Percentiles rank a stretch among this genome's conserved stretches.
phyloP scores from a whole-genome alignment of 2,113 vertebrate species.

The Channa maculata region DNA sequence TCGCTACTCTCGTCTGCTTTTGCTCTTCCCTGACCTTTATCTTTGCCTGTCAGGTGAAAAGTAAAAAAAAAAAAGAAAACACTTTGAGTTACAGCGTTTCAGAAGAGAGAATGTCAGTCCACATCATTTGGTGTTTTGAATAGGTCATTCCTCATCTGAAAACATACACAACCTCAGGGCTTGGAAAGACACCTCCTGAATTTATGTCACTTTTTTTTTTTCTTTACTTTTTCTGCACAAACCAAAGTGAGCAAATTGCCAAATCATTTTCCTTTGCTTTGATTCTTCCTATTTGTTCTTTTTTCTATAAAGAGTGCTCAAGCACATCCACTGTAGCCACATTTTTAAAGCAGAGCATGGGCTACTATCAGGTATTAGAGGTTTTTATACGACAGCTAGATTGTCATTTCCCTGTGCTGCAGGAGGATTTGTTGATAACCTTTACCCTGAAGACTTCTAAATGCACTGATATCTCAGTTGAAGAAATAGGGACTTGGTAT shows the following conservation, averaged over 20 bases:
- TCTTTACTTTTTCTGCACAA: background rate
- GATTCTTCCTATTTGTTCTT: too few relatives aligned
- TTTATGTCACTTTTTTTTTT: background rate
- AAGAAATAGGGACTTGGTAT: conserved; percentile 50
- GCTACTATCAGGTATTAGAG: conserved; percentile 47
- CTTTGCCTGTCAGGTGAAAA: conserved; percentile 26
- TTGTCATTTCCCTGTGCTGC: conserved; percentile 33
- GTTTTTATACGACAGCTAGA: conserved; percentile 54
- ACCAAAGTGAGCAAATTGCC: background rate
- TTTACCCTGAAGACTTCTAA: conserved; percentile 52
- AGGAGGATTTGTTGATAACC: conserved; percentile 65
- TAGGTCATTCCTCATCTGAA: conserved; percentile 13
- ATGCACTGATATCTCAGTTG: conserved; percentile 35
- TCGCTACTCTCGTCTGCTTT: conserved; percentile 7
- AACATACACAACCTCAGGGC: background rate
- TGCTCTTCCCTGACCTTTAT: conserved; percentile 34
- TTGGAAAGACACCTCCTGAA: background rate
- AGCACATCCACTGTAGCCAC: background rate
- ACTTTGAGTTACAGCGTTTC: conserved; percentile 14
- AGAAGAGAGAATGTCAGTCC: conserved; percentile 18
- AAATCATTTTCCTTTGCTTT: too few relatives aligned
- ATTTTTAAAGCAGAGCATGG: conserved; percentile 15
- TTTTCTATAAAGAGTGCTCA: background rate
- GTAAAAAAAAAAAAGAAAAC: conserved; percentile 3
- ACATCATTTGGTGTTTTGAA: conserved; percentile 25